A percentile compares a stretch with the other conserved stretches of the same genome.
These are phyloP conservation scores for Amblyraja radiata DNA, from an alignment of 2,797 vertebrate genomes.

Conservation along the genomic window DNA sequence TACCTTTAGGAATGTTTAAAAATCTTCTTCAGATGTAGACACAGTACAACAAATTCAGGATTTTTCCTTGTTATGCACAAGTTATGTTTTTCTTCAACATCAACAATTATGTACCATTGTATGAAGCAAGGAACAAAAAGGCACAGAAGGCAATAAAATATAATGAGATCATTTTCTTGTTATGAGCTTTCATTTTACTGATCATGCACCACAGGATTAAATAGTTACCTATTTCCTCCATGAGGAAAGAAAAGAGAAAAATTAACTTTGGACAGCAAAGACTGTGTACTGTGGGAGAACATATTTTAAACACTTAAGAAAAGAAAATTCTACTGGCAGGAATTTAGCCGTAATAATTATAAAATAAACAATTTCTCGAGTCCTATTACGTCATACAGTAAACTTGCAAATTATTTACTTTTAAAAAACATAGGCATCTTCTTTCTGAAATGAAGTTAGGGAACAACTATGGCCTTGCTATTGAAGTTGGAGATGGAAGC, in stretches of 20 bases:
- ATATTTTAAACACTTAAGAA: not conserved
- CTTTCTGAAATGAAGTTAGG: not conserved
- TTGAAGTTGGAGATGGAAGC: too few species aligned
- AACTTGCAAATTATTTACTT: not conserved
- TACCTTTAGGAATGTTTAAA: conserved; percentile 41
- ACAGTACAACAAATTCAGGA: not conserved
- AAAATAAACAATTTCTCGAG: not conserved
- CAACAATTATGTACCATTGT: conserved; percentile 21
- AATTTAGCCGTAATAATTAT: not conserved
- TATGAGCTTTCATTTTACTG: not conserved
- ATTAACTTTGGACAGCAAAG: not conserved
- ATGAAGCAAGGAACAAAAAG: conserved; percentile 1
- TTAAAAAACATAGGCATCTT: not conserved
- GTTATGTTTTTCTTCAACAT: not conserved
- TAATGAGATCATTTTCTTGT: conserved; percentile 29
- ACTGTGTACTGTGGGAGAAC: not conserved
- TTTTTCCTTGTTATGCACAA: not conserved
- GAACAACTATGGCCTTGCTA: not conserved
- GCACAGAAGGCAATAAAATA: conserved; percentile 26
- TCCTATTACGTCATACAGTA: not conserved
- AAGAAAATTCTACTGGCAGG: not conserved
- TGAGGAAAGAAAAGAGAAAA: not conserved
- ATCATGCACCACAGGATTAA: not conserved
- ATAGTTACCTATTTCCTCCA: not conserved
- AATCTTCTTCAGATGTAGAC: not conserved